phyloP scores from a whole-genome alignment of 2,888 invertebrate species.

The Rotaria magnacalcarata region DNA sequence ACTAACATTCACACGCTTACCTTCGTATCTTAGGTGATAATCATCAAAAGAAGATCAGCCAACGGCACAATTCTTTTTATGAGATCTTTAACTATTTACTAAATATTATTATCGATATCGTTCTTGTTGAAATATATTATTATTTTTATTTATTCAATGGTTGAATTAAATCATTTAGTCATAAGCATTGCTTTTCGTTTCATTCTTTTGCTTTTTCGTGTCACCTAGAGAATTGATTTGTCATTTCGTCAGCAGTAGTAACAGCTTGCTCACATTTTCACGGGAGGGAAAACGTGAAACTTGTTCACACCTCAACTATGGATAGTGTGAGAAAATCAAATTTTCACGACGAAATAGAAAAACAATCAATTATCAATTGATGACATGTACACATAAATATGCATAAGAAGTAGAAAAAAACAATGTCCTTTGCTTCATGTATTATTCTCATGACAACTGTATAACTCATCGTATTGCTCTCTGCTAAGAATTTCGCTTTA shows the following conservation, averaged over 20 bases:
- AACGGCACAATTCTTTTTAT: neutral
- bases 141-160: neutral
- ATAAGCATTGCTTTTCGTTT: neutral
- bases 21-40: neutral
- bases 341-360: neutral
- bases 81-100: neutral
- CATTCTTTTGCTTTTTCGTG: neutral
- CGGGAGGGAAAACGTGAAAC: neutral
- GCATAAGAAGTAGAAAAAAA: neutral
- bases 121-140: neutral
- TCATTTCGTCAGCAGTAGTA: neutral
- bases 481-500: neutral
- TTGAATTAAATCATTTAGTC: neutral
- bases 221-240: neutral
- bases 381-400: neutral
- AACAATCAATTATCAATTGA: slow-evolving; percentile 14
- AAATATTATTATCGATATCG: neutral
- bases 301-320: neutral
- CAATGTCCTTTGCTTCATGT: neutral
- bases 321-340: slow-evolving; percentile 22
- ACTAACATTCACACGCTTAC: neutral
- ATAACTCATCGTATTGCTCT: neutral
- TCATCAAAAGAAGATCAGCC: slow-evolving; percentile 2
- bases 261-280: slow-evolving; percentile 21
- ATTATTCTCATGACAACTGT: slow-evolving; percentile 2